A percentile compares a stretch with the other conserved stretches of the same genome.
These are phyloP conservation scores for Spodoptera litura DNA, from an alignment of 1,140 invertebrate species.

Conservation along the genomic window DNA sequence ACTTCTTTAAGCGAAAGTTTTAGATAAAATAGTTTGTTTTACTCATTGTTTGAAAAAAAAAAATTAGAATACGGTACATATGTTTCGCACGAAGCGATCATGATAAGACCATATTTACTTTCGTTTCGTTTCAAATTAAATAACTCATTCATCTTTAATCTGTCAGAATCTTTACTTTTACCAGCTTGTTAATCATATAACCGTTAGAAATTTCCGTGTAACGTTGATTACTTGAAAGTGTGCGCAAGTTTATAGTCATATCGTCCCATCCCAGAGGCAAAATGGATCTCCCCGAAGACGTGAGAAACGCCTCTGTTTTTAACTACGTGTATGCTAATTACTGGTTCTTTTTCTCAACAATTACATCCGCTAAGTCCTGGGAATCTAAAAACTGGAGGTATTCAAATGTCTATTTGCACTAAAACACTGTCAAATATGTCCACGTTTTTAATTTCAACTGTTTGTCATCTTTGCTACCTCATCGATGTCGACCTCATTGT, in stretches of 20 bases:
- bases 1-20: slow-evolving; percentile 38
- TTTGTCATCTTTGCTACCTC: no score
- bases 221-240: slow-evolving; percentile 37
- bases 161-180: slow-evolving; percentile 46
- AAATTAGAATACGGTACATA: slow-evolving; percentile 6
- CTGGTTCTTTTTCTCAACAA: background rate
- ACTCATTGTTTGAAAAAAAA: slow-evolving; percentile 15
- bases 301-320: background rate
- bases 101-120: slow-evolving; percentile 39
- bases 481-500: no score
- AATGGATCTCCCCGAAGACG: background rate
- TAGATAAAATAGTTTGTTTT: background rate
- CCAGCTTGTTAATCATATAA: slow-evolving; percentile 41
- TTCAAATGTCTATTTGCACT: no score
- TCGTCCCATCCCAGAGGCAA: background rate
- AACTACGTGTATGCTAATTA: no score
- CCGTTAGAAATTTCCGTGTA: slow-evolving; percentile 39
- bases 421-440: no score
- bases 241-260: slow-evolving; percentile 2
- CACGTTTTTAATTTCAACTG: no score
- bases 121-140: slow-evolving; percentile 41
- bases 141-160: slow-evolving; percentile 46
- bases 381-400: no score
- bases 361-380: background rate
- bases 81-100: slow-evolving; percentile 33